A percentile compares a stretch with the other conserved stretches of the same genome.
Conservation (phyloP, 2,888 invertebrate species). For the Philaethria dido region DNA sequence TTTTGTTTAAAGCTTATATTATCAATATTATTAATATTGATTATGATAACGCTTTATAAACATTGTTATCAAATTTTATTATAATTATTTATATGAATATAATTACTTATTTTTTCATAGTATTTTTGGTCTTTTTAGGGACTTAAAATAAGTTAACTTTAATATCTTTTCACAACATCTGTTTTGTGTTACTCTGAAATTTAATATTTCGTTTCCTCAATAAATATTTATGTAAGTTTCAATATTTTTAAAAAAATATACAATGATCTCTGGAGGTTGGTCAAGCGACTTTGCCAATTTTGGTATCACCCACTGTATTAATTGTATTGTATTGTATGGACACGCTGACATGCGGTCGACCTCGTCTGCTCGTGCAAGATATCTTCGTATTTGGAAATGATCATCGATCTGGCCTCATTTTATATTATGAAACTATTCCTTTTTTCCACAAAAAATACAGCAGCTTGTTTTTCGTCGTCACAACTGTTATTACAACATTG, state of each 20-base stretch:
- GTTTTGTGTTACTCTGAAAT: slow-evolving; percentile 20
- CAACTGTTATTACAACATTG: slow-evolving; percentile 10
- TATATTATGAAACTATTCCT: slow-evolving; percentile 40
- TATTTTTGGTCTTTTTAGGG: background rate
- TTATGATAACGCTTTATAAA: no score
- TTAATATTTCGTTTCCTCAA: slow-evolving; percentile 12
- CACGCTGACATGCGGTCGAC: slow-evolving; percentile 58
- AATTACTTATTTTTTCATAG: background rate
- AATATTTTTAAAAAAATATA: slow-evolving; percentile 12
- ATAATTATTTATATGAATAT: no score
- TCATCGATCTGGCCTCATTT: slow-evolving; percentile 48
- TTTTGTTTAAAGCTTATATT: no score
- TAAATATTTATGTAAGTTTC: slow-evolving; percentile 17
- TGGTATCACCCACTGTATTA: slow-evolving; percentile 69
- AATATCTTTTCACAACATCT: slow-evolving; percentile 11
- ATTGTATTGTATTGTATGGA: slow-evolving; percentile 61
- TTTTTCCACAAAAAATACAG: slow-evolving; percentile 18
- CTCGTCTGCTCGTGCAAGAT: slow-evolving; percentile 55
- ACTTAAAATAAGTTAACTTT: background rate
- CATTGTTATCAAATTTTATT: no score
- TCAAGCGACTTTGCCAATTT: slow-evolving; percentile 58
- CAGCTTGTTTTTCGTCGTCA: slow-evolving; percentile 17
- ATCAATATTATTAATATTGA: no score
- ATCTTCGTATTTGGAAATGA: slow-evolving; percentile 67
- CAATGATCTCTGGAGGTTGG: slow-evolving; percentile 21